Percentiles rank a stretch among this genome's conserved stretches.
Evolutionary conservation across 2,797 vertebrate species (phyloP).

Genomic region (Sebastes matsubarae): DNA sequence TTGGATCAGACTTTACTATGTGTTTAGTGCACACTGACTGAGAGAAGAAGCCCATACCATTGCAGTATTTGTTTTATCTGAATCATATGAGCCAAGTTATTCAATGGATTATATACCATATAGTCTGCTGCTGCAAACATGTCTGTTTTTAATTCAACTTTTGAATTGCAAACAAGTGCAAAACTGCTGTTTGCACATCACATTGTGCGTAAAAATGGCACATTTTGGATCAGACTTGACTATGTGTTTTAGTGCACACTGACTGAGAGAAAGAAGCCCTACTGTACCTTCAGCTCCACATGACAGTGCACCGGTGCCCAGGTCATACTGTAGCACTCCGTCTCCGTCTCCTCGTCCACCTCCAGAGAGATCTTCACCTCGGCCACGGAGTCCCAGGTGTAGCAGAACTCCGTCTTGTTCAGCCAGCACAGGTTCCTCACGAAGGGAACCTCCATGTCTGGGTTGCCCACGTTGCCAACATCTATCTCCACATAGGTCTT

Average conservation of each 20-base stretch:
- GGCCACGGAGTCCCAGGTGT: constrained; percentile 89
- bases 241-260: no score
- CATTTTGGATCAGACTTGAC: no score
- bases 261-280: constrained; percentile 22
- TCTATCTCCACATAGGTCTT: constrained; percentile 85
- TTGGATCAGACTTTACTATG: background rate
- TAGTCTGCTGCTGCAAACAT: background rate
- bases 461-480: constrained; percentile 84
- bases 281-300: constrained; percentile 86
- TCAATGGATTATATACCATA: background rate
- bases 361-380: constrained; percentile 88
- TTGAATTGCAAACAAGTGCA: background rate
- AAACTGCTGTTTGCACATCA: background rate
- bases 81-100: background rate
- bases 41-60: no score
- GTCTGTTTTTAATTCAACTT: background rate
- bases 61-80: background rate
- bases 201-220: no score
- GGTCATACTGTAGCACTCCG: constrained; percentile 89
- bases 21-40: background rate
- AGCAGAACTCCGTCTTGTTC: constrained; percentile 91
- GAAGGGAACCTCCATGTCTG: constrained; percentile 86
- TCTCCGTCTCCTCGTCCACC: constrained; percentile 73
- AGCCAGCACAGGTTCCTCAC: constrained; percentile 91
- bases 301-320: constrained; percentile 90